These are phyloP conservation scores for Amblyteles armatorius DNA, from an alignment of 2,888 invertebrate species.

Conservation along the genomic window DNA sequence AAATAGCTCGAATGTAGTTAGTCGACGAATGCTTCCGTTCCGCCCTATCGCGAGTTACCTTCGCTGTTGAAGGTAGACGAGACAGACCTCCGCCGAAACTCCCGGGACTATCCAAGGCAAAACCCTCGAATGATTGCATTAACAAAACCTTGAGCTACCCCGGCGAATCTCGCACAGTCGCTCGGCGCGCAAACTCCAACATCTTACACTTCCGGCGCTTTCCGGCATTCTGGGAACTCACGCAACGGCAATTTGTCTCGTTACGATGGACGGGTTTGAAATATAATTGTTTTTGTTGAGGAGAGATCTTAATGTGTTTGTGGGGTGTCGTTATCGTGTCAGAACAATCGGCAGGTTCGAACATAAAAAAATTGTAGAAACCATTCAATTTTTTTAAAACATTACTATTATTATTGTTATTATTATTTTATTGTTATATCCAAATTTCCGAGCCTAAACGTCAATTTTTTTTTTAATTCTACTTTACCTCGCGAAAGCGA, in stretches of 20 bases:
- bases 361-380: too few species aligned
- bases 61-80: neutral
- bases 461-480: neutral
- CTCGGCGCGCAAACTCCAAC: neutral
- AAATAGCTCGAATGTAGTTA: neutral
- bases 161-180: neutral
- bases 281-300: neutral
- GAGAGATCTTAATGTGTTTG: too few species aligned
- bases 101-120: neutral
- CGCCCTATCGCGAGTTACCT: neutral
- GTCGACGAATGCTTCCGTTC: neutral
- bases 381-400: too few species aligned
- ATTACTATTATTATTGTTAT: neutral
- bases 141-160: constrained; percentile 19
- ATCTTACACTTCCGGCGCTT: constrained; percentile 14
- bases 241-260: neutral
- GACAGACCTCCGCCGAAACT: neutral
- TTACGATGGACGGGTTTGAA: neutral
- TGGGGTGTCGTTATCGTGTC: too few species aligned
- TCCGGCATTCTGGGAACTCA: neutral
- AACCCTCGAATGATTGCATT: constrained; percentile 40
- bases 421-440: neutral
- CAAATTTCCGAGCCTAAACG: too few species aligned
- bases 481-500: neutral
- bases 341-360: too few species aligned